Evolutionary conservation across 2,113 vertebrate species (phyloP).

Genomic region (Phodopus roborovskii): DNA sequence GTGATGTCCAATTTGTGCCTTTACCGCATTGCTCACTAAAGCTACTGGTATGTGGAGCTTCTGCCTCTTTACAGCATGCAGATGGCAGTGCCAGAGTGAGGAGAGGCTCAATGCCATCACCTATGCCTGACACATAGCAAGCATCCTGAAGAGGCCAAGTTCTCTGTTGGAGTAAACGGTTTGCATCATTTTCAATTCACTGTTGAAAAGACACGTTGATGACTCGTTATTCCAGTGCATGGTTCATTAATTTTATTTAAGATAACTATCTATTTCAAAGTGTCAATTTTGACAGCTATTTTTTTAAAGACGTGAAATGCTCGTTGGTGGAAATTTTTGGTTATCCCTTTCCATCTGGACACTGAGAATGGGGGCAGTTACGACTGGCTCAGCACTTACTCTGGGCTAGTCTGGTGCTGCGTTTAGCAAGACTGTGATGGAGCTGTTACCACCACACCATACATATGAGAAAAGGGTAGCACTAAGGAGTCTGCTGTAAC

Average conservation of each 20-base stretch:
- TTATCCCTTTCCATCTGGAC: not conserved
- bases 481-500: not conserved
- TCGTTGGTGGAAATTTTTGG: not conserved
- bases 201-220: conserved; percentile 41
- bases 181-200: conserved; percentile 43
- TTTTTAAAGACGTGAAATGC: not conserved
- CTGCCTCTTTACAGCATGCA: not conserved
- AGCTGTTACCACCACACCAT: not conserved
- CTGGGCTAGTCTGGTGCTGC: not conserved
- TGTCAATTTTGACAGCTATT: not conserved
- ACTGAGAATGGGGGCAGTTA: not conserved
- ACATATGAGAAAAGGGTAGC: conserved; percentile 63
- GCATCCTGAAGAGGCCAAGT: not conserved
- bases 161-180: not conserved
- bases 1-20: not conserved
- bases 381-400: not conserved
- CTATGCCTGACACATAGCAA: fast-evolving
- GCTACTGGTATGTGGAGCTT: not conserved
- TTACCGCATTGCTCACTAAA: not conserved
- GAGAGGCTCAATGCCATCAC: not conserved
- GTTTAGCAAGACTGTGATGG: not conserved
- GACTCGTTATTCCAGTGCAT: not conserved
- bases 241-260: conserved; percentile 58
- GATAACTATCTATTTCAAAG: conserved; percentile 10
- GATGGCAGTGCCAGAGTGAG: not conserved